Conservation (phyloP, 2,113 vertebrate species). For the Pavo muticus region DNA sequence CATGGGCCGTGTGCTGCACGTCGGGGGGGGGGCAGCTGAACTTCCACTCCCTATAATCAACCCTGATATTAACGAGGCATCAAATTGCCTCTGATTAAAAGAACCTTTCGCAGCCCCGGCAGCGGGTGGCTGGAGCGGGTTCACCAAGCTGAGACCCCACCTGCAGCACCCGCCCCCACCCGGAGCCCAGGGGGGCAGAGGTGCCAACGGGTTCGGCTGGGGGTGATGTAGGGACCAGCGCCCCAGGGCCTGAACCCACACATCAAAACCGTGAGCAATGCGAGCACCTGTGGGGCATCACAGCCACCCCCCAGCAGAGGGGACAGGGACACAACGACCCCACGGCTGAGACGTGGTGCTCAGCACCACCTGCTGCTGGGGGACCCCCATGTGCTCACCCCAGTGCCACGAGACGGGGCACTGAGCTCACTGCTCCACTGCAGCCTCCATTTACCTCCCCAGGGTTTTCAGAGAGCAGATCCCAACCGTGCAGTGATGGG, state of each 20-base stretch:
- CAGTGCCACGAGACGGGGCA: not conserved
- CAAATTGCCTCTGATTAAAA: conserved; percentile 61
- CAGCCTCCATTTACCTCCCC: accelerated
- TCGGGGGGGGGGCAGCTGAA: not conserved
- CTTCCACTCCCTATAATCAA: conserved; percentile 27
- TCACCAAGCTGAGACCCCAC: not conserved
- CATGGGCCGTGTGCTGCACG: too few relatives aligned
- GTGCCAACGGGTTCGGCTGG: accelerated
- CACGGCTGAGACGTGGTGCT: not conserved
- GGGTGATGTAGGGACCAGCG: not conserved
- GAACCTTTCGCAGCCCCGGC: conserved; percentile 9
- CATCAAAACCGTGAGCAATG: accelerated
- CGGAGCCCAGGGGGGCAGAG: not conserved
- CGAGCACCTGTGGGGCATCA: not conserved
- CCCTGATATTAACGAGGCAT: conserved; percentile 33
- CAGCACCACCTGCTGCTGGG: not conserved
- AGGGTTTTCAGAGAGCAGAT: accelerated
- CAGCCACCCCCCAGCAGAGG: not conserved
- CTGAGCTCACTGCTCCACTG: not conserved
- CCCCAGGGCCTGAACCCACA: accelerated
- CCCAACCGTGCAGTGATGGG: accelerated
- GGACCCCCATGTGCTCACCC: not conserved
- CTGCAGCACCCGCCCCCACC: not conserved
- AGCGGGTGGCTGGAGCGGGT: not conserved
- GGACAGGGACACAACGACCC: not conserved